Evolutionary conservation across 2,797 vertebrate genomes (phyloP).

Genomic region (Anisognathus igniventris): DNA sequence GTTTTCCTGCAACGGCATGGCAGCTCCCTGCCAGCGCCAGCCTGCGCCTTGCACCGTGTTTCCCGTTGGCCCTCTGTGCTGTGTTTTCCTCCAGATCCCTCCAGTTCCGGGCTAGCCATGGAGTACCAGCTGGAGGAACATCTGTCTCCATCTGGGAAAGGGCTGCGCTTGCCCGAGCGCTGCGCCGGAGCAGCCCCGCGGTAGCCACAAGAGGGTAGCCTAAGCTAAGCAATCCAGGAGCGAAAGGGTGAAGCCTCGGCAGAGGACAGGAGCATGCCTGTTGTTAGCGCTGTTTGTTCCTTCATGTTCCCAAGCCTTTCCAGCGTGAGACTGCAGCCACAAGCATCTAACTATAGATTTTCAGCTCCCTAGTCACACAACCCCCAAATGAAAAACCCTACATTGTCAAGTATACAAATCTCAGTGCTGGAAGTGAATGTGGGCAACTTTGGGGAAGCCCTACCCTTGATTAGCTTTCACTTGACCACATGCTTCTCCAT

Average conservation of each 20-base stretch:
- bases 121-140: not conserved
- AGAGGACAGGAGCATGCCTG: not conserved
- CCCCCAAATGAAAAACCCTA: no score
- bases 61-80: not conserved
- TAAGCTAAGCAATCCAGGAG: constrained; percentile 52
- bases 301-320: not conserved
- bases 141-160: not conserved
- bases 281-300: not conserved
- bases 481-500: not conserved
- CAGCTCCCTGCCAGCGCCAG: not conserved
- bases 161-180: not conserved
- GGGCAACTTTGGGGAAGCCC: not conserved
- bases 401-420: not conserved
- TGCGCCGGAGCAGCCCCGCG: not conserved
- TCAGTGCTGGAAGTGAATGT: not conserved
- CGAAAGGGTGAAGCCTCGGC: not conserved
- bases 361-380: not conserved
- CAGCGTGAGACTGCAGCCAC: not conserved
- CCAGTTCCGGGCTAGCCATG: not conserved
- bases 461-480: not conserved
- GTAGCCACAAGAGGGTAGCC: constrained; percentile 62
- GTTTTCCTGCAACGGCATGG: not conserved
- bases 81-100: not conserved
- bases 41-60: accelerated
- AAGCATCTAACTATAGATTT: not conserved